Percentiles rank a stretch among this genome's conserved stretches.
These are phyloP conservation scores for Trachemys scripta DNA, from an alignment of 2,113 vertebrate species.

Conservation along the genomic window DNA sequence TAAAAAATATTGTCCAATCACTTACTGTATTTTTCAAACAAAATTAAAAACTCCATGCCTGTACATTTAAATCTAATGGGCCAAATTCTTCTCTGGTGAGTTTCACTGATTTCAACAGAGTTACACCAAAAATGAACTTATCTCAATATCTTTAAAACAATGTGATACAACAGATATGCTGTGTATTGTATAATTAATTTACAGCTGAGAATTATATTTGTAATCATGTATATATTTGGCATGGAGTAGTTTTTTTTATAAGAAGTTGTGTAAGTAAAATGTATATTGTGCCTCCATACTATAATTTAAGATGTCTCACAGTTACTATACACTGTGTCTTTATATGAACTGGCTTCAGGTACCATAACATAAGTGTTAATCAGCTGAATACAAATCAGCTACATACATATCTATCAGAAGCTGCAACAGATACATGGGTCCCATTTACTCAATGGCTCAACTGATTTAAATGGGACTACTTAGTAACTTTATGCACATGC, in stretches of 20 bases:
- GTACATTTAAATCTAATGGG: not conserved
- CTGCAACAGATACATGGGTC: not conserved
- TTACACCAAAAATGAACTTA: not conserved
- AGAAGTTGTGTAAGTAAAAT: not conserved
- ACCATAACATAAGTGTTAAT: not conserved
- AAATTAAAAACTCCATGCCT: not conserved
- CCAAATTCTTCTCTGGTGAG: not conserved
- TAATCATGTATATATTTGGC: not conserved
- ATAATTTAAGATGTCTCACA: too few species aligned
- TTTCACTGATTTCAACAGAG: not conserved
- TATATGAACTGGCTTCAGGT: not conserved
- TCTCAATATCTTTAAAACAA: not conserved
- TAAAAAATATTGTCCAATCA: not conserved
- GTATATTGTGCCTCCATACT: not conserved
- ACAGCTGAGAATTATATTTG: not conserved
- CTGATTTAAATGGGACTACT: not conserved
- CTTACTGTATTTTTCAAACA: not conserved
- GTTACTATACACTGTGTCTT: not conserved
- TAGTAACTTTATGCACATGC: fast-evolving
- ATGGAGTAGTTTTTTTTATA: not conserved
- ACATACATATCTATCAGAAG: not conserved
- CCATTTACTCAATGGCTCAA: not conserved
- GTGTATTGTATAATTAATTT: fast-evolving
- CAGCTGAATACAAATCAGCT: not conserved
- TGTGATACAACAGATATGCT: not conserved